phyloP scores from a whole-genome alignment of 2,113 vertebrate genomes.

The Stictonetta naevosa region DNA sequence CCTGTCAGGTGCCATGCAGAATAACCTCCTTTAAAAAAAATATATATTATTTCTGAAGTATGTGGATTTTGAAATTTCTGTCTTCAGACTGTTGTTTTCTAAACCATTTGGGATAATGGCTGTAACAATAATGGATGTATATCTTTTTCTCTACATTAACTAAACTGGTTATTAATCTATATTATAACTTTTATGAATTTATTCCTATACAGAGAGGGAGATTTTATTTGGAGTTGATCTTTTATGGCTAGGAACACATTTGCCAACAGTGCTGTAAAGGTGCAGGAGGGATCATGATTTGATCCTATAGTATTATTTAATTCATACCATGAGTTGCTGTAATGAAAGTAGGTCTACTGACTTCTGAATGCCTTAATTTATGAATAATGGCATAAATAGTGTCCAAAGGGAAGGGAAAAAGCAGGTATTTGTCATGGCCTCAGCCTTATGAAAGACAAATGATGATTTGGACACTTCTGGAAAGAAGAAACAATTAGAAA shows the following conservation, averaged over 20 bases:
- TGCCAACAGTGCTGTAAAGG: neutral
- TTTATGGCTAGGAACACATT: neutral
- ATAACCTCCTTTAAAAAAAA: neutral
- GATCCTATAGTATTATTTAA: neutral
- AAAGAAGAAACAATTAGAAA: constrained; percentile 13
- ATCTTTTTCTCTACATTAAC: neutral
- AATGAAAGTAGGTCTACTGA: neutral
- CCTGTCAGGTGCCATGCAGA: neutral
- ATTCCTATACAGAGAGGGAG: no score
- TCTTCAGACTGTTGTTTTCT: neutral
- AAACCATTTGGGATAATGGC: neutral
- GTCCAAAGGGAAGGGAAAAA: neutral
- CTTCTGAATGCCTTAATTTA: neutral
- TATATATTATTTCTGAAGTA: neutral
- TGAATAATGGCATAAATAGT: neutral
- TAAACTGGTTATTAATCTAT: neutral
- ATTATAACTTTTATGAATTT: neutral
- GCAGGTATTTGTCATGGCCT: neutral
- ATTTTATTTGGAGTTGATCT: neutral
- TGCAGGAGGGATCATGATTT: neutral
- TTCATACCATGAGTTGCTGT: neutral
- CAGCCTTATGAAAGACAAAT: neutral
- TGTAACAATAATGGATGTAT: neutral
- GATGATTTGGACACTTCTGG: neutral
- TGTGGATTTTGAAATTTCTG: neutral